phyloP scores from a whole-genome alignment of 2,888 invertebrate genomes.

The Aphodius sticticus region DNA sequence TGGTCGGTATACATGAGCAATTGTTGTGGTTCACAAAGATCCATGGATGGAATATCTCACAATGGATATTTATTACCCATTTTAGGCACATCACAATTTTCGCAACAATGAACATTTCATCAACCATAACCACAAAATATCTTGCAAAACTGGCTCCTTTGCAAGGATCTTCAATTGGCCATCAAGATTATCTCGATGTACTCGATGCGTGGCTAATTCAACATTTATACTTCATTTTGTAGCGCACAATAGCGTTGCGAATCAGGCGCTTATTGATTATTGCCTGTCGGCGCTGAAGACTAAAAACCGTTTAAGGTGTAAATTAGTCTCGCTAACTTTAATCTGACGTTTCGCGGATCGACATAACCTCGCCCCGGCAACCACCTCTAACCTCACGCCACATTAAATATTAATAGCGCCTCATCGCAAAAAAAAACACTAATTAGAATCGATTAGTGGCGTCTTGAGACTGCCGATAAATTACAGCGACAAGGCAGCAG shows the following conservation, averaged over 20 bases:
- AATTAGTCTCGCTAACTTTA: neutral
- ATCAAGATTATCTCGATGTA: neutral
- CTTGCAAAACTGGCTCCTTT: neutral
- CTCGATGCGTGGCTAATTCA: neutral
- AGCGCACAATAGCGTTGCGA: neutral
- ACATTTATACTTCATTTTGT: neutral
- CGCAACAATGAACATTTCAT: too few relatives aligned
- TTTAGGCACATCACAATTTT: too few relatives aligned
- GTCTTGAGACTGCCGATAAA: neutral
- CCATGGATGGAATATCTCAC: too few relatives aligned
- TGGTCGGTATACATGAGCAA: too few relatives aligned
- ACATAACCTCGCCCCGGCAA: neutral
- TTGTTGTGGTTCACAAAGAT: too few relatives aligned
- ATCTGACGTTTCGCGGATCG: neutral
- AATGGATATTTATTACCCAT: too few relatives aligned
- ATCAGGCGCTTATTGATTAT: neutral
- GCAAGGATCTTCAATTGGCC: neutral
- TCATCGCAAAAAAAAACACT: neutral
- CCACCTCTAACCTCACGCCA: neutral
- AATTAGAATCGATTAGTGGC: neutral
- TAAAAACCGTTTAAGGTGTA: neutral
- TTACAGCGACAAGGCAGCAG: neutral
- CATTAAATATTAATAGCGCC: conserved; percentile 4
- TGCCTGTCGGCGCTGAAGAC: neutral
- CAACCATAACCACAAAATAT: neutral